phyloP scores from a whole-genome alignment of 2,113 vertebrate genomes.

The Tauraco erythrolophus region DNA sequence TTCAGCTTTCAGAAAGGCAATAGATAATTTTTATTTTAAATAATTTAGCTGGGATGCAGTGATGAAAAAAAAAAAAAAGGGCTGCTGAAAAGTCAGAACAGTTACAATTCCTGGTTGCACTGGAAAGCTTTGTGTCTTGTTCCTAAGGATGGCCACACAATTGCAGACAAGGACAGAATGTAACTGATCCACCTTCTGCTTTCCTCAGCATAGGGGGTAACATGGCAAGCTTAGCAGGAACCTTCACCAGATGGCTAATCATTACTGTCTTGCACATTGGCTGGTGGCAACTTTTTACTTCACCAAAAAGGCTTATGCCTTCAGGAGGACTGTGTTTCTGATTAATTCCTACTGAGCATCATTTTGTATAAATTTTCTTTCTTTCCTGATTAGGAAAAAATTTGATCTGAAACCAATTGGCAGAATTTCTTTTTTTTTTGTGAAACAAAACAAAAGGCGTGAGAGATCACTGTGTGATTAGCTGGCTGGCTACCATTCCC shows the following conservation, averaged over 20 bases:
- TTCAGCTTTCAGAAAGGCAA: neutral
- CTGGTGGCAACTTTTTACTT: conserved; percentile 48
- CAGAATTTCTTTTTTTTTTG: neutral
- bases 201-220: conserved; percentile 21
- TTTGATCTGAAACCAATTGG: conserved; percentile 7
- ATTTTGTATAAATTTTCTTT: neutral
- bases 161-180: conserved; percentile 30
- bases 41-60: neutral
- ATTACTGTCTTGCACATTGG: conserved; percentile 36
- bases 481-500: neutral
- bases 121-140: neutral
- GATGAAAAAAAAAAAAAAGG: neutral
- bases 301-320: neutral
- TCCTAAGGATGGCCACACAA: conserved; percentile 10
- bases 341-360: neutral
- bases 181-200: conserved; percentile 54
- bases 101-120: neutral
- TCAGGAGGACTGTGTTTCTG: neutral
- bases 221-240: conserved; percentile 39
- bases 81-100: neutral
- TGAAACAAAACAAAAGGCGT: neutral
- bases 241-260: conserved; percentile 61
- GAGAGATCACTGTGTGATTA: neutral
- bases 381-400: neutral
- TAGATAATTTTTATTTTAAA: neutral